Percentiles rank a stretch among this genome's conserved stretches.
These are phyloP conservation scores for Gambusia holbrooki DNA, from an alignment of 2,113 vertebrate genomes.

Conservation along the genomic window DNA sequence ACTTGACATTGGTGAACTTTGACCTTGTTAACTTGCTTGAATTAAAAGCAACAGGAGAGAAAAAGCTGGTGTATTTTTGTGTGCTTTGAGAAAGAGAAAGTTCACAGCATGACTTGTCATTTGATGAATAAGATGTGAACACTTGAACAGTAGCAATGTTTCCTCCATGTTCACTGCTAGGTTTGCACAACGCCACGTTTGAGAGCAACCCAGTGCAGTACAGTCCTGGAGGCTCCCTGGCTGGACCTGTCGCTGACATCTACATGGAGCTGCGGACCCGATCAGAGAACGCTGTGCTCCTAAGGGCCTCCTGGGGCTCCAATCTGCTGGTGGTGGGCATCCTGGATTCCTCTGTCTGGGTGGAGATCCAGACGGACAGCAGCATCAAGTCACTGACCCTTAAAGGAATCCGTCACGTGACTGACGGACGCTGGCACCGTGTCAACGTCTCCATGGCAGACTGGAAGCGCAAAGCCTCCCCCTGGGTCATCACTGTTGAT, in stretches of 20 bases:
- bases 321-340: slow-evolving; percentile 84
- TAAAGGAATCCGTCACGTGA: slow-evolving; percentile 65
- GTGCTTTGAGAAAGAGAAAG: background rate
- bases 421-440: slow-evolving; percentile 88
- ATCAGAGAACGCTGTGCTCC: slow-evolving; percentile 83
- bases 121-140: background rate
- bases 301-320: slow-evolving; percentile 75
- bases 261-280: slow-evolving; percentile 88
- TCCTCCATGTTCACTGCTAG: slow-evolving; percentile 63
- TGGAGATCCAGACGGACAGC: slow-evolving; percentile 80
- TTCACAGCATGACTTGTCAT: background rate
- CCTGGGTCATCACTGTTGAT: slow-evolving; percentile 85
- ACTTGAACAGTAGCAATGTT: background rate
- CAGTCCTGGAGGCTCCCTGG: slow-evolving; percentile 75
- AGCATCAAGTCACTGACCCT: slow-evolving; percentile 77
- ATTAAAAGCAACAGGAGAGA: background rate
- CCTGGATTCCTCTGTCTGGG: slow-evolving; percentile 78
- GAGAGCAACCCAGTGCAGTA: slow-evolving; percentile 79
- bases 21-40: background rate
- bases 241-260: slow-evolving; percentile 73
- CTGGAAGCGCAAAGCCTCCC: slow-evolving; percentile 52
- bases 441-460: slow-evolving; percentile 81
- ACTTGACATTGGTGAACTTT: background rate
- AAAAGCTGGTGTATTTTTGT: background rate
- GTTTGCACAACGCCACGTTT: slow-evolving; percentile 88